These are phyloP conservation scores for Lasioglossum baleicum DNA, from an alignment of 1,140 invertebrate genomes.

Conservation along the genomic window DNA sequence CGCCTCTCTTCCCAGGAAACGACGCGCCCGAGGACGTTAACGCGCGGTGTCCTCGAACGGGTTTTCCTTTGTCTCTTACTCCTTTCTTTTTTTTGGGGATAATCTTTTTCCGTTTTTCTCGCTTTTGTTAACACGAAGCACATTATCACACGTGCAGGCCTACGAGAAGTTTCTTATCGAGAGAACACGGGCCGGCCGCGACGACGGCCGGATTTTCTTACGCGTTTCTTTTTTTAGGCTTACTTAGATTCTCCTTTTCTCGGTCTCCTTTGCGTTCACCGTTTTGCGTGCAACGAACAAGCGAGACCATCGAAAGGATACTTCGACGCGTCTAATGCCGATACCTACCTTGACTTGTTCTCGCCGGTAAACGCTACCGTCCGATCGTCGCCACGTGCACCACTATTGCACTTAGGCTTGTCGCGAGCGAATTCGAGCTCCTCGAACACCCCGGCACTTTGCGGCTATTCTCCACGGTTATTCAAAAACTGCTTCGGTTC, in stretches of 20 bases:
- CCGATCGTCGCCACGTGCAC: neutral
- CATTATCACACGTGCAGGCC: constrained; percentile 48
- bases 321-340: constrained; percentile 3
- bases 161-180: constrained; percentile 40
- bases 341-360: constrained; percentile 34
- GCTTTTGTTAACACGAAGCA: constrained; percentile 27
- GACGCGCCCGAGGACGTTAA: constrained; percentile 14
- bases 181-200: constrained; percentile 20
- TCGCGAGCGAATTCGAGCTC: neutral
- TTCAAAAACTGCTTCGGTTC: neutral
- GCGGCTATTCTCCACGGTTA: neutral
- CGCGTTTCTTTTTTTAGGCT: constrained; percentile 7
- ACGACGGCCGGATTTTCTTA: neutral
- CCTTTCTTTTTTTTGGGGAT: no score
- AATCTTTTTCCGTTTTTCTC: no score
- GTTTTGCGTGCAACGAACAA: constrained; percentile 16
- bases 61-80: neutral
- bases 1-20: neutral
- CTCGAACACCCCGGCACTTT: constrained; percentile 6
- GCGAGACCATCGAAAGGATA: constrained; percentile 24
- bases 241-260: neutral
- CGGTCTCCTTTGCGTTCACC: constrained; percentile 5
- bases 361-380: neutral
- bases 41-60: constrained; percentile 24
- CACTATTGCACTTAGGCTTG: neutral